Conservation (phyloP, 2,888 invertebrate genomes). For the Scaptomyza tumidula region DNA sequence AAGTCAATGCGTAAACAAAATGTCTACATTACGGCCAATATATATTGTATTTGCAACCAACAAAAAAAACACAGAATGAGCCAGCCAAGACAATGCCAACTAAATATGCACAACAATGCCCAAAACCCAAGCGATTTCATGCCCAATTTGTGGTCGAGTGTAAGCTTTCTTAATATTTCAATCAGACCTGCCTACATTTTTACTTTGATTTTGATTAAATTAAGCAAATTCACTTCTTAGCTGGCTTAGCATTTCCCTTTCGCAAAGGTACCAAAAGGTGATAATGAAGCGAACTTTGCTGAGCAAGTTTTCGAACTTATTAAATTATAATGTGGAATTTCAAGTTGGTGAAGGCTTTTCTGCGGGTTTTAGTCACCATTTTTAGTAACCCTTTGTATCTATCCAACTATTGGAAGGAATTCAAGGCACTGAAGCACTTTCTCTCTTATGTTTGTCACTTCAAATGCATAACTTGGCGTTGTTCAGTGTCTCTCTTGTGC, state of each 20-base stretch:
- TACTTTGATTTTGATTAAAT: constrained; percentile 7
- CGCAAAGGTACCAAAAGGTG: not conserved
- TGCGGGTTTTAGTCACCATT: not conserved
- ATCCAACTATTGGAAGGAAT: no score
- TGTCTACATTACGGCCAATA: constrained; percentile 47
- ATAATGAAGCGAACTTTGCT: no score
- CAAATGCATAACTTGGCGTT: constrained; percentile 47
- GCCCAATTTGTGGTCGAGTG: not conserved
- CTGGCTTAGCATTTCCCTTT: not conserved
- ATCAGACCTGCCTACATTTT: not conserved
- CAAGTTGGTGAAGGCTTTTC: not conserved
- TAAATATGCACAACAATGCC: constrained; percentile 12
- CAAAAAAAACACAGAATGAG: not conserved
- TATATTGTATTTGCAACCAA: constrained; percentile 9
- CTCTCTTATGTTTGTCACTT: constrained; percentile 12
- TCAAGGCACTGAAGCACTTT: no score
- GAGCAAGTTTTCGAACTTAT: not conserved
- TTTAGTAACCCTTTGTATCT: not conserved
- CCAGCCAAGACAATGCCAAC: constrained; percentile 6
- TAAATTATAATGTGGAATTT: not conserved
- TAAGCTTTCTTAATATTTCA: constrained; percentile 11
- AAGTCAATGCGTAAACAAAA: constrained; percentile 66
- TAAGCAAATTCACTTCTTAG: not conserved
- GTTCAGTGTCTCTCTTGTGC: constrained; percentile 20
- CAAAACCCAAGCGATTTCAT: constrained; percentile 7